Conservation (phyloP, 2,888 invertebrate species). For the Lepas anatifera region DNA sequence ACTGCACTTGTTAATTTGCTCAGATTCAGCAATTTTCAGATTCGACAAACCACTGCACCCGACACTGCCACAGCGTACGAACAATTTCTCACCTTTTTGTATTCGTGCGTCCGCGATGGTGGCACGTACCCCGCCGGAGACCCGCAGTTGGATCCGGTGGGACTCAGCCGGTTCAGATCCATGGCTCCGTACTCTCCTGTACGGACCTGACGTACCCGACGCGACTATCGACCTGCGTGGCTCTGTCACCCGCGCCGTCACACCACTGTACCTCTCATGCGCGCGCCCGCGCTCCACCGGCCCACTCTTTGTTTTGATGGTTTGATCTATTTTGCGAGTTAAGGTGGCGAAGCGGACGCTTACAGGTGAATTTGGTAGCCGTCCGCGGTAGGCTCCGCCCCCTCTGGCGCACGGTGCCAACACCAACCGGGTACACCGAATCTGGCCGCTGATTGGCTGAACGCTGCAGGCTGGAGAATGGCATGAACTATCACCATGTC, state of each 20-base stretch:
- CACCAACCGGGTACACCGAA: neutral
- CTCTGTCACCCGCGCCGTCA: too few species aligned
- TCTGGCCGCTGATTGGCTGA: neutral
- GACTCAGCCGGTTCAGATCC: neutral
- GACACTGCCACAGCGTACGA: too few species aligned
- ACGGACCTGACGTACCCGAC: too few species aligned
- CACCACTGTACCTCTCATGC: too few species aligned
- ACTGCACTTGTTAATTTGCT: too few species aligned
- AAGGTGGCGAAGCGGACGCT: neutral
- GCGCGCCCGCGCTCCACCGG: neutral
- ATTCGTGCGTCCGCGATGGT: conserved; percentile 9
- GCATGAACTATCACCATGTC: too few species aligned
- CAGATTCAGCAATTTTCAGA: too few species aligned
- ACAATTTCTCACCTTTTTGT: conserved; percentile 13
- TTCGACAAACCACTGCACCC: too few species aligned
- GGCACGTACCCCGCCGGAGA: neutral
- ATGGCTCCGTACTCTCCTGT: too few species aligned
- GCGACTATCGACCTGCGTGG: too few species aligned
- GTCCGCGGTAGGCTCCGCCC: neutral
- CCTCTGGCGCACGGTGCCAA: neutral
- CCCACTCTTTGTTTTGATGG: conserved; percentile 6
- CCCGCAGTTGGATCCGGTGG: neutral
- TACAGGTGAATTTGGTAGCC: conserved; percentile 9
- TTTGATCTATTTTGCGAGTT: conserved; percentile 10
- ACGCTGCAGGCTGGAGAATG: too few species aligned